Percentiles rank a stretch among this genome's conserved stretches.
Evolutionary conservation across 2,113 vertebrate species (phyloP).

Genomic region (Brachypteracias leptosomus): DNA sequence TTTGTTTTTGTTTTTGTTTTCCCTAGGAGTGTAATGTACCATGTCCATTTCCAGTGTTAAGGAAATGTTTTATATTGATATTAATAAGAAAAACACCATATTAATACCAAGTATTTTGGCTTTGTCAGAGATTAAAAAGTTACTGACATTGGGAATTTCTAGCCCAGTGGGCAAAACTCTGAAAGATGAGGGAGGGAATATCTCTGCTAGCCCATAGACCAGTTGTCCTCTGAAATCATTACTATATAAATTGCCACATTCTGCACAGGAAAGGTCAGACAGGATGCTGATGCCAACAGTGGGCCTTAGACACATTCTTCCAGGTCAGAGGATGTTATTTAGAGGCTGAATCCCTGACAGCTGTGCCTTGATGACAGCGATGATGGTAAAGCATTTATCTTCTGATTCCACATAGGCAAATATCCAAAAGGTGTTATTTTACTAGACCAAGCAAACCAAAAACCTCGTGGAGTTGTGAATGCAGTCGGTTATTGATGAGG

Average conservation of each 20-base stretch:
- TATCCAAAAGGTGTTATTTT: conserved; percentile 27
- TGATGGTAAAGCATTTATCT: conserved; percentile 6
- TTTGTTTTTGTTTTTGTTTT: neutral
- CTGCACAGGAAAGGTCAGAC: neutral
- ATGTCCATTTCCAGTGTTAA: neutral
- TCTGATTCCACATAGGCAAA: neutral
- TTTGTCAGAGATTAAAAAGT: neutral
- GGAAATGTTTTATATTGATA: neutral
- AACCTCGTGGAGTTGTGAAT: neutral
- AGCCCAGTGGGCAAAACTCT: neutral
- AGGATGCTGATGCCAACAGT: neutral
- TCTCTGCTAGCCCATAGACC: neutral
- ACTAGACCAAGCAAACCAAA: neutral
- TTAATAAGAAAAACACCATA: neutral
- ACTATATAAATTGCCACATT: neutral
- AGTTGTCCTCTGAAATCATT: neutral
- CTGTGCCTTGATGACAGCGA: neutral
- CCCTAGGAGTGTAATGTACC: neutral
- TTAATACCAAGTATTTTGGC: neutral
- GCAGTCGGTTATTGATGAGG: neutral
- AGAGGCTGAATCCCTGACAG: neutral
- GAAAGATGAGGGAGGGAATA: neutral
- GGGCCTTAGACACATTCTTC: neutral
- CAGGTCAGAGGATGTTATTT: neutral
- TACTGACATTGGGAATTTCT: neutral